Evolutionary conservation across 2,113 vertebrate species (phyloP), one percentile per base, ranked within the genome.

Genomic region (Zosterops lateralis): DNA sequence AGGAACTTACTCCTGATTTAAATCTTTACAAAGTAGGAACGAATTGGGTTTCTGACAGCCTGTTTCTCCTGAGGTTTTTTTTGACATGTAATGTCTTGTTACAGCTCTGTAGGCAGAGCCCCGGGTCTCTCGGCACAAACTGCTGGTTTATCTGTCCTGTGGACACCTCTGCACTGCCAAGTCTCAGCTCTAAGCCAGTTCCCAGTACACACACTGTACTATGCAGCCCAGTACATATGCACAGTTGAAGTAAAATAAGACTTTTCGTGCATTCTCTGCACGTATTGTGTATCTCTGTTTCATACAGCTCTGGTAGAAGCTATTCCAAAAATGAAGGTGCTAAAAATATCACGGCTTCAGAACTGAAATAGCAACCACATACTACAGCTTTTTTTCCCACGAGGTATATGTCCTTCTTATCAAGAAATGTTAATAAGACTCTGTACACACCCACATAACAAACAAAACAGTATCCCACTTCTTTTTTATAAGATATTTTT

Each of bases 281-380:
- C 77, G n/a, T 95, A 94, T 84, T 93, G n/a, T 81, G n/a, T 67
- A 92, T 76, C 50, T 84, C 36, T 67, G 70, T 92, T 93, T 91
- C 15, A 2, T 42, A 58, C 48, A 89, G 66, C 58, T 89, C 83
- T 11, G 10, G 58, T n/a, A 80, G 74, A 87, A 93, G 58, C 60
- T 89, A 92, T 89, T 91, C 87, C 84, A 95, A 95, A 95, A 95
- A 96, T 53, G 65, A 96, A 89, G 65, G 44, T 78, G 76, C 92
- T 95, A 93, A 94, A 96, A 94, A 96, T 92, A 95, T 58, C 71
- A 64, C 31, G 38, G 61, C 32, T 85, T 76, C 48, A 87, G 81
- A 61, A 82, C 47, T 66, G 50, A 91, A 93, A 91, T 36, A 85
- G 67, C 44, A 84, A 54, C 16, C 34, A 70, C 45, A 76, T 32